Percentiles rank a stretch among this genome's conserved stretches.
Conservation (phyloP, 2,113 vertebrate species). For the Grammomys surdaster region DNA sequence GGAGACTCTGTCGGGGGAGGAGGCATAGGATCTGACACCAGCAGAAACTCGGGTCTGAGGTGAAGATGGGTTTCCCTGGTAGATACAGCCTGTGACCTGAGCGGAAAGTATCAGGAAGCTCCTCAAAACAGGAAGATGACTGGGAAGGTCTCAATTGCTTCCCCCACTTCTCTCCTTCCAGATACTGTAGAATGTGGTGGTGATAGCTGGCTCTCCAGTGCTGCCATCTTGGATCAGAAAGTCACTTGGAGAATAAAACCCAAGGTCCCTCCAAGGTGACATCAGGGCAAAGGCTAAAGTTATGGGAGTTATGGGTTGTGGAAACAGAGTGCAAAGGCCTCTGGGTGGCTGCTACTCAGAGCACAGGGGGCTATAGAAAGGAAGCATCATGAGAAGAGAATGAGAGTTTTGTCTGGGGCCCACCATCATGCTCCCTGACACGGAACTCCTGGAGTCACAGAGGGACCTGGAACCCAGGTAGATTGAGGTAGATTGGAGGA, state of each 20-base stretch:
- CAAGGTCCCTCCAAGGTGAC: neutral
- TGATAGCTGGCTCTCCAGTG: neutral
- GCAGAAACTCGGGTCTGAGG: accelerated
- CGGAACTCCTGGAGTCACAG: accelerated
- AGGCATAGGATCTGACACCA: neutral
- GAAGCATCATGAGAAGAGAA: accelerated
- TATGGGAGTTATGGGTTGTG: neutral
- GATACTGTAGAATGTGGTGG: neutral
- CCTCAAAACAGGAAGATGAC: neutral
- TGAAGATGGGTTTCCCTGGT: neutral
- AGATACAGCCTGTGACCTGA: neutral
- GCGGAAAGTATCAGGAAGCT: neutral
- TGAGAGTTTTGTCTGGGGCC: accelerated
- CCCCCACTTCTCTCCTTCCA: neutral
- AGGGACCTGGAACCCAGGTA: neutral
- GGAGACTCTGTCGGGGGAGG: accelerated
- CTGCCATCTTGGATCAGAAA: neutral
- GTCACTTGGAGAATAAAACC: neutral
- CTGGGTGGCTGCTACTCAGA: neutral
- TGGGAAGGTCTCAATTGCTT: neutral
- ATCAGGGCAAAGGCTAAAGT: neutral
- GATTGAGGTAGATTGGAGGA: neutral
- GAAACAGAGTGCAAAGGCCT: neutral
- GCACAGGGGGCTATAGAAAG: neutral
- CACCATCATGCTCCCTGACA: neutral